These are phyloP conservation scores for Conus betulinus DNA, from an alignment of 1,140 invertebrate species.

Conservation along the genomic window DNA sequence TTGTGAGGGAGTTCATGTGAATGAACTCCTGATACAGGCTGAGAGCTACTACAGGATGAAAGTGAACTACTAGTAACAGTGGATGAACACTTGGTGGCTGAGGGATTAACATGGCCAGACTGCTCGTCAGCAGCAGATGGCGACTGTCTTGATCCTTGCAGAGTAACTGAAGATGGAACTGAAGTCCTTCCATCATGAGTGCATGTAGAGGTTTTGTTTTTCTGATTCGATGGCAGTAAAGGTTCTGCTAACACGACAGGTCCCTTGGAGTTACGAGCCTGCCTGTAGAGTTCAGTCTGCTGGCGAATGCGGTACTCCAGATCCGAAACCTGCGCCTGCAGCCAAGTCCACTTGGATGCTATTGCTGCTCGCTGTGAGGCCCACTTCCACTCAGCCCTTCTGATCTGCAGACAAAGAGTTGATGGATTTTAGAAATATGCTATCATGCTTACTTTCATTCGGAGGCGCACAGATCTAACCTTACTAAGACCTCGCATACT, in stretches of 20 bases:
- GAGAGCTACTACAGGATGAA: too few relatives aligned
- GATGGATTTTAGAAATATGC: too few relatives aligned
- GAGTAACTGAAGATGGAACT: slow-evolving; percentile 39
- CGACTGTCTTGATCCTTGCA: slow-evolving; percentile 63
- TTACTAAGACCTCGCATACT: too few relatives aligned
- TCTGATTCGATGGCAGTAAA: slow-evolving; percentile 43
- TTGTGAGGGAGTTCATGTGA: too few relatives aligned
- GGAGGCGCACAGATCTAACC: too few relatives aligned
- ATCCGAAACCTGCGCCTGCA: slow-evolving; percentile 93
- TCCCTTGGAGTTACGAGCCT: slow-evolving; percentile 75
- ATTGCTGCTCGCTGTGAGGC: slow-evolving; percentile 86
- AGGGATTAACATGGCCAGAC: slow-evolving; percentile 64
- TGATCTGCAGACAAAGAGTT: too few relatives aligned
- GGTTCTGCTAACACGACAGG: slow-evolving; percentile 67
- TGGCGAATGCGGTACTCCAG: slow-evolving; percentile 94
- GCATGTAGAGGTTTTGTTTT: neutral
- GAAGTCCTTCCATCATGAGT: neutral
- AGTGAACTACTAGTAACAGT: slow-evolving; percentile 33
- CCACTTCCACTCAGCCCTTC: slow-evolving; percentile 89
- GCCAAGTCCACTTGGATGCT: slow-evolving; percentile 92
- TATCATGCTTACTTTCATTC: too few relatives aligned
- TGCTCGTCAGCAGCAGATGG: slow-evolving; percentile 67
- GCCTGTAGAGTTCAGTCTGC: slow-evolving; percentile 86
- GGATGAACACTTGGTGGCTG: slow-evolving; percentile 68
- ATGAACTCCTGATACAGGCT: too few relatives aligned